Evolutionary conservation across 2,797 vertebrate genomes (phyloP).

Genomic region (Aplochiton taeniatus): DNA sequence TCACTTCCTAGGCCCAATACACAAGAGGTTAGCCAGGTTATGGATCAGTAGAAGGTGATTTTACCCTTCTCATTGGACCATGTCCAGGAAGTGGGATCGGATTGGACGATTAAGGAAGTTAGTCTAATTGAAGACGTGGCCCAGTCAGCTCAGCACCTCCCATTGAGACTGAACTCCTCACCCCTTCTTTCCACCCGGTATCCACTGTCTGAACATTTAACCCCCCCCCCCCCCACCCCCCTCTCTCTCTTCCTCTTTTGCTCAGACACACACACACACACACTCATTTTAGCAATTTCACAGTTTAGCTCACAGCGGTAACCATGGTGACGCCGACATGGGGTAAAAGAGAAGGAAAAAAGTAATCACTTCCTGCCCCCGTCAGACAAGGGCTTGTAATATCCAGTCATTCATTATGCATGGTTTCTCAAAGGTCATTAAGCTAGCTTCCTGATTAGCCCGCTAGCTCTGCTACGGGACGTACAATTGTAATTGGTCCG

Average conservation of each 20-base stretch:
- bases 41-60: too few relatives aligned
- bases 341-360: slow-evolving; percentile 49
- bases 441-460: slow-evolving; percentile 29
- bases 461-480: slow-evolving; percentile 24
- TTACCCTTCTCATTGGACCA: not conserved
- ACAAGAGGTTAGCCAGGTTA: too few relatives aligned
- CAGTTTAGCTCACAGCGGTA: slow-evolving; percentile 31
- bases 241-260: slow-evolving; percentile 28
- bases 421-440: slow-evolving; percentile 47
- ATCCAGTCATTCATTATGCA: slow-evolving; percentile 41
- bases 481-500: slow-evolving; percentile 28
- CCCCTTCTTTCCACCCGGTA: slow-evolving; percentile 20
- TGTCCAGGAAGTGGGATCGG: slow-evolving; percentile 7
- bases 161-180: slow-evolving; percentile 46
- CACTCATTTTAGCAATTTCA: slow-evolving; percentile 41
- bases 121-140: slow-evolving; percentile 16
- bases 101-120: slow-evolving; percentile 34
- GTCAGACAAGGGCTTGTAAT: slow-evolving; percentile 21
- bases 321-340: slow-evolving; percentile 44
- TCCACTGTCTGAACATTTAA: slow-evolving; percentile 14
- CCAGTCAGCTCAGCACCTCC: slow-evolving; percentile 30
- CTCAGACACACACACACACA: too few relatives aligned
- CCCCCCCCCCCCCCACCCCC: slow-evolving; percentile 37
- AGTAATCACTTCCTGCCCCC: slow-evolving; percentile 4
- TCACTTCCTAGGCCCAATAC: not conserved